Base-by-base conservation (phyloP, 2,113 vertebrate genomes). In the Sander lucioperca region DNA sequence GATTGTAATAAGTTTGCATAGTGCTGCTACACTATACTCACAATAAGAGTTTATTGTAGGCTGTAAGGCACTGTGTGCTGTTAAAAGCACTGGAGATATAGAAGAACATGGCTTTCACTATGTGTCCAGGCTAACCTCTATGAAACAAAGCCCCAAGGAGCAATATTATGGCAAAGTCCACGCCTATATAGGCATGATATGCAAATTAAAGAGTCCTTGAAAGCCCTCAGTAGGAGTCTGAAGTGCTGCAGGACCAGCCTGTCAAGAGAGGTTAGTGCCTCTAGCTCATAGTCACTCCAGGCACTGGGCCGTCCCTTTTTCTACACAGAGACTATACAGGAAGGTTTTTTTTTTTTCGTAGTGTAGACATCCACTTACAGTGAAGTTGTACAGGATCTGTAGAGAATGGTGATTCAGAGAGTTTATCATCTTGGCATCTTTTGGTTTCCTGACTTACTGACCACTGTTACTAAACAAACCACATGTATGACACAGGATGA, bases 121-220 rank as follows among this genome's bases (percentile, higher is more conserved):
- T 67, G 59, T 80, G 78, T 79, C 81, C 53, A 48, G 45, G 64
- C 80, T 77, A 79, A 85, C 86, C 69, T 82, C 74, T 45, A 45
- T 27, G 36, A 88, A 33, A 77, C 58, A 79, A 74, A 54, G 65
- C 77, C 81, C 81, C 18, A 12, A 83, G 59, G 71, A 83, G 64
- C 67, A 71, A 65, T 66, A 50, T 66, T 18, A 72, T 48, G 45
- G 61, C 68, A 73, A 57, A 2, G 39, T 73, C 48, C 67, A 76
- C 0, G 30, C 69, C 71, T 77, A 45, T 69, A 65, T 82, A 65
- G 63, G 63, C 76, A 53, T 51, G 58, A 69, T 80, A 88, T 87
- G 80, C 73, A 91, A 91, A 90, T 87, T 54, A 74, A 76, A 66
- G 63, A 83, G 79, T 84, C 74, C 71, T 77, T 54, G 39, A 48